These are phyloP conservation scores for Platysternon megacephalum DNA, from an alignment of 2,113 vertebrate species.

Conservation along the genomic window DNA sequence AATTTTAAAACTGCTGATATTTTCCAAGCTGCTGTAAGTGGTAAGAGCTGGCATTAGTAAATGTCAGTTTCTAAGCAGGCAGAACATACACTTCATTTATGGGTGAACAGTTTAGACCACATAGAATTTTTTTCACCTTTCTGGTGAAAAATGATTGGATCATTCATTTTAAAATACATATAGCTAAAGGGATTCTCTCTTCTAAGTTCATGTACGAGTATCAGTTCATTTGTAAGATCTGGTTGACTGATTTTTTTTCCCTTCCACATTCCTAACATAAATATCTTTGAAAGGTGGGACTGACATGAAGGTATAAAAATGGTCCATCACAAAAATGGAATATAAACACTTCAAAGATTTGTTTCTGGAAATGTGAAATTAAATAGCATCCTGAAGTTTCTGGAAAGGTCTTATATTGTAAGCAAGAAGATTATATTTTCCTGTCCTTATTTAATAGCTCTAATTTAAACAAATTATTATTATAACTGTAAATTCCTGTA, in stretches of 20 bases:
- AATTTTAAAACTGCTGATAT: background rate
- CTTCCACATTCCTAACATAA: background rate
- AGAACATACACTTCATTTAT: background rate
- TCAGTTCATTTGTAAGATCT: background rate
- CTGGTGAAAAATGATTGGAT: background rate
- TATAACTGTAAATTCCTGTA: slow-evolving; percentile 8
- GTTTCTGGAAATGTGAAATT: background rate
- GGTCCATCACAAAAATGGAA: background rate
- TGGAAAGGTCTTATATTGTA: background rate
- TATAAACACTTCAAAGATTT: background rate
- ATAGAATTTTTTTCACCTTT: background rate
- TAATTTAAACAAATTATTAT: background rate
- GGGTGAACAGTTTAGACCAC: background rate
- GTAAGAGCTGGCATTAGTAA: background rate
- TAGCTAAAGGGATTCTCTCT: background rate
- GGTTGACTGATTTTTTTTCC: background rate
- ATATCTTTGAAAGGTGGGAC: background rate
- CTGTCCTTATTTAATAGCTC: background rate
- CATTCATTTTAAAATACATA: background rate
- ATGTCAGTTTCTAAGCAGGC: background rate
- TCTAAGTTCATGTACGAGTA: background rate
- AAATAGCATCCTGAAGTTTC: background rate
- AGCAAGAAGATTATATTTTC: background rate
- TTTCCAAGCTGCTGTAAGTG: background rate
- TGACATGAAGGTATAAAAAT: background rate